These are phyloP conservation scores for Aelia acuminata DNA, from an alignment of 2,888 invertebrate species.

Conservation along the genomic window DNA sequence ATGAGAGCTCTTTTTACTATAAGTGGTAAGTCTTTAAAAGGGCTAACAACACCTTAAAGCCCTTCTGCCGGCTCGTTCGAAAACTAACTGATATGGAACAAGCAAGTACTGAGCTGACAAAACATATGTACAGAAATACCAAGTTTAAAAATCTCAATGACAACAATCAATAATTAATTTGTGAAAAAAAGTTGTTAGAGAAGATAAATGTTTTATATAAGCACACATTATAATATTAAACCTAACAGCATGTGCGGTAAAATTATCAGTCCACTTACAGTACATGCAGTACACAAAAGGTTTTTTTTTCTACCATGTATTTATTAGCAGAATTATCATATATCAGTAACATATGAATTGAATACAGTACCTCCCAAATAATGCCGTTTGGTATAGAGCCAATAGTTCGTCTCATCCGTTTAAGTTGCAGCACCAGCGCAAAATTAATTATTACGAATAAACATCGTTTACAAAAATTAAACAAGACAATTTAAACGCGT, in stretches of 20 bases:
- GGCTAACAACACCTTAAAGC: too few relatives aligned
- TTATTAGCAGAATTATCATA: not conserved
- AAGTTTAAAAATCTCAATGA: too few relatives aligned
- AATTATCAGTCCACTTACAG: not conserved
- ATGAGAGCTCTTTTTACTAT: too few relatives aligned
- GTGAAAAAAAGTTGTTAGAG: too few relatives aligned
- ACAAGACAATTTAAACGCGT: not conserved
- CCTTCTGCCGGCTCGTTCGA: too few relatives aligned
- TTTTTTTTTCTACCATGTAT: too few relatives aligned
- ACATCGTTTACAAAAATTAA: not conserved
- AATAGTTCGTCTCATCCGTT: not conserved
- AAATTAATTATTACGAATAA: not conserved
- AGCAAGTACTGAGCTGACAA: too few relatives aligned
- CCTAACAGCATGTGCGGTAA: not conserved
- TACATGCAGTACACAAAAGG: not conserved
- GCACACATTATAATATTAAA: not conserved
- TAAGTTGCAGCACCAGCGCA: not conserved
- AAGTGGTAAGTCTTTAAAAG: too few relatives aligned
- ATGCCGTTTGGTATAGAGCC: not conserved
- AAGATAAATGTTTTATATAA: not conserved
- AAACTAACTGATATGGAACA: too few relatives aligned
- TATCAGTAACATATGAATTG: not conserved
- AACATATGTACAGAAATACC: too few relatives aligned
- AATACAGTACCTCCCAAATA: not conserved
- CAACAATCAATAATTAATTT: too few relatives aligned